Conservation (phyloP, 1,140 invertebrate species). For the Aphelenchoides fujianensis region DNA sequence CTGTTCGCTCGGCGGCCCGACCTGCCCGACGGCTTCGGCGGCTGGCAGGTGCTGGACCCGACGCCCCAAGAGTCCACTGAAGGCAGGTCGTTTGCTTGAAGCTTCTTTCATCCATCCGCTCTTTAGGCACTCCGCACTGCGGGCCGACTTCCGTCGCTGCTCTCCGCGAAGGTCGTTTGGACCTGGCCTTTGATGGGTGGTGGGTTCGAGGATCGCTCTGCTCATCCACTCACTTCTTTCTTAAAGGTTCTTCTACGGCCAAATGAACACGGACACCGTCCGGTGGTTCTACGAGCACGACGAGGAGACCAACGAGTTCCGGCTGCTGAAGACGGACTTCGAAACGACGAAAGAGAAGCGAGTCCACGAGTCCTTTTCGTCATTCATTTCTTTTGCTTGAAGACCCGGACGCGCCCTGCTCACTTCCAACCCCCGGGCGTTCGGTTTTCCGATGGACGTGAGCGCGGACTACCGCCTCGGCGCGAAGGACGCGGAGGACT, state of each 20-base stretch:
- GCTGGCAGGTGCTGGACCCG: slow-evolving; percentile 22
- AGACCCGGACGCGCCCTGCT: not conserved
- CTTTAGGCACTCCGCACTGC: not conserved
- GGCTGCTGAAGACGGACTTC: slow-evolving; percentile 9
- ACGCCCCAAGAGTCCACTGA: slow-evolving; percentile 6
- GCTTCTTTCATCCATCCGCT: not conserved
- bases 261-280: not conserved
- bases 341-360: not conserved
- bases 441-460: slow-evolving; percentile 6
- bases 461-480: not conserved
- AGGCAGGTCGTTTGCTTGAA: not conserved
- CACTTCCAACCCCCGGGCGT: slow-evolving; percentile 6
- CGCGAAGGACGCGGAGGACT: not conserved
- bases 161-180: slow-evolving; percentile 2
- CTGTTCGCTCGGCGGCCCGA: not conserved
- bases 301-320: not conserved
- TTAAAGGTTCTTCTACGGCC: slow-evolving; percentile 14
- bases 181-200: not conserved
- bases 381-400: not conserved
- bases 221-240: too few species aligned
- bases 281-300: slow-evolving; percentile 22
- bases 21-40: not conserved
- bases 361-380: not conserved
- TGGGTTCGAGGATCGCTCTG: too few species aligned
- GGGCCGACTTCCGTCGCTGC: slow-evolving; percentile 8